Evolutionary conservation across 2,113 vertebrate genomes (phyloP).

Genomic region (Rhineura floridana): DNA sequence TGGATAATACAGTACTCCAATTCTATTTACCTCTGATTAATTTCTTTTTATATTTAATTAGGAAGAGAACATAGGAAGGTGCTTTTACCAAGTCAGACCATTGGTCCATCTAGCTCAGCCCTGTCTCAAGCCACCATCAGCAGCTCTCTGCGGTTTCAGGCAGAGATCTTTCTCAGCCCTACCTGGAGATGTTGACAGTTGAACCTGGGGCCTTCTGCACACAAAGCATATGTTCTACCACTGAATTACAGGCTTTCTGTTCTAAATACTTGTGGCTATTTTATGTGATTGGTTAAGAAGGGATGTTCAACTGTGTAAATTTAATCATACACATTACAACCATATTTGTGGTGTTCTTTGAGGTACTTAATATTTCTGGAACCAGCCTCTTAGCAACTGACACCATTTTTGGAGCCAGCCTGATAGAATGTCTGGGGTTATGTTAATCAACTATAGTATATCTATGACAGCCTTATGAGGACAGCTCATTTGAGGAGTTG

Average conservation of each 20-base stretch:
- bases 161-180: no score
- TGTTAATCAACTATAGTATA: background rate
- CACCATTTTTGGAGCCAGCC: background rate
- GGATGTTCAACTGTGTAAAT: background rate
- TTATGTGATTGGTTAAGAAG: background rate
- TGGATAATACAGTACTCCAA: background rate
- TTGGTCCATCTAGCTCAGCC: background rate
- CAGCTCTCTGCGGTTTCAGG: background rate
- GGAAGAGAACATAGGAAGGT: background rate
- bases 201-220: background rate
- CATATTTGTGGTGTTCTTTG: background rate
- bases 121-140: background rate
- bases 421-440: background rate
- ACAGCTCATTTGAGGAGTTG: background rate
- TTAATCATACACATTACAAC: background rate
- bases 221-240: background rate
- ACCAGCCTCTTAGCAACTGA: background rate
- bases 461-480: background rate
- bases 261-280: background rate
- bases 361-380: background rate
- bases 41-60: background rate
- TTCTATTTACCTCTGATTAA: background rate
- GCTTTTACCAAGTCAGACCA: background rate
- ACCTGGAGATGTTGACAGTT: background rate
- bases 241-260: background rate